Base-by-base conservation (phyloP, 2,113 vertebrate genomes). In the Hypomesus transpacificus region DNA sequence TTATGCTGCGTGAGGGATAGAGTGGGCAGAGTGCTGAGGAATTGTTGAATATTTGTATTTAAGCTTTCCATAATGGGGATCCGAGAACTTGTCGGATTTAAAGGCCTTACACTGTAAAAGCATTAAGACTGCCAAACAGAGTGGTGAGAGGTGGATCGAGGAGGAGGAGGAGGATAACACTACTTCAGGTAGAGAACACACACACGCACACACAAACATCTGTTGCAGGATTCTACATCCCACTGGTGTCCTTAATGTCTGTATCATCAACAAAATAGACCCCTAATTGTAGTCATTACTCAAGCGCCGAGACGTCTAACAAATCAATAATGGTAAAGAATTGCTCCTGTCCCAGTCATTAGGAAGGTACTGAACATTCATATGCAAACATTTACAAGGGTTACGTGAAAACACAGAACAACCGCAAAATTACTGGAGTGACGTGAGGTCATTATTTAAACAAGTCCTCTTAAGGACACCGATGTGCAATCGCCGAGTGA, bases 251-350 rank as follows among this genome's bases (percentile, higher is more conserved):
- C 75, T 81, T 83, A 83, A 85, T 82, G 75, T 79, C 81, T 77
- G 77, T 80, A 82, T 83, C 77, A 81, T 80, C 75, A 79, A 73
- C 79, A 81, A 80, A 83, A 77, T 75, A 81, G 76, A 61, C 57
- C 61, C 74, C 75, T 80, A 81, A 85, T 85, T 77, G 71, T 68
- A 64, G 70, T 83, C 83, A 85, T 85, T 83, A 83, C 68, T 85
- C 83, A 82, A 77, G 67, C 63, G 59, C 69, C 68, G 75, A 61
- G 83, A 83, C 76, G 75, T n/a, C 70, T 79, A 80, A 79, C 75
- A 79, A 83, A 83, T 85, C 79, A 83, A 85, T 81, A 85, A 81
- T 21, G 18, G 66, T 79, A 79, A 81, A 67, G 70, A 81, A 77
- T 78, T 61, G 70, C 70, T 73, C 57, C 62, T 69, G 69, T 75